These are phyloP conservation scores for Porites australiensis DNA, from an alignment of 64 coral and sea anemone genomes.

Conservation along the genomic window DNA sequence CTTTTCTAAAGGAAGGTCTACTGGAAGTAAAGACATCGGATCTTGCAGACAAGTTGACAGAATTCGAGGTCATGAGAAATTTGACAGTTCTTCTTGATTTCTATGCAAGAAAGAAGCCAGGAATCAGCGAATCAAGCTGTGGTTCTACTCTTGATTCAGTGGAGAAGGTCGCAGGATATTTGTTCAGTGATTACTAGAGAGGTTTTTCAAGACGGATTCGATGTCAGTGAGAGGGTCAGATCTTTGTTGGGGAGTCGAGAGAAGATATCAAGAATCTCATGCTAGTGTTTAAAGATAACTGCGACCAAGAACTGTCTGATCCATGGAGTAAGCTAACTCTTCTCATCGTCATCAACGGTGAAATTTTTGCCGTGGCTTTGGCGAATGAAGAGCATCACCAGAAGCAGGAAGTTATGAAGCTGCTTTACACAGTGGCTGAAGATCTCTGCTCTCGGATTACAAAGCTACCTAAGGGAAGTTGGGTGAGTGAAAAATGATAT, in stretches of 20 bases:
- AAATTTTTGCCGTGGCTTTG: background rate
- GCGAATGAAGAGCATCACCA: background rate
- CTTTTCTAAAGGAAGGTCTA: background rate
- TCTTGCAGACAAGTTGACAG: background rate
- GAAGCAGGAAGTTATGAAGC: background rate
- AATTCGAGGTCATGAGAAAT: background rate
- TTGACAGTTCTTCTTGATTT: background rate
- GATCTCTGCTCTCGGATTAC: background rate
- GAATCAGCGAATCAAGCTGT: too few relatives aligned
- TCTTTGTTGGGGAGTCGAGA: background rate
- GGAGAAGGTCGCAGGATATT: background rate
- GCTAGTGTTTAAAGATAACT: background rate
- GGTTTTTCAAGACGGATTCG: background rate
- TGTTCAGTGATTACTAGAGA: background rate
- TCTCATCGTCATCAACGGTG: background rate
- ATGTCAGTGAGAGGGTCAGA: background rate
- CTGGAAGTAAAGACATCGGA: background rate
- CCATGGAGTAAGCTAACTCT: background rate
- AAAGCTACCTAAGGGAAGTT: background rate
- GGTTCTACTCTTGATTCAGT: too few relatives aligned
- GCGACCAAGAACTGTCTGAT: background rate
- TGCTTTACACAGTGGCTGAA: background rate
- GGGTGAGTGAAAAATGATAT: background rate
- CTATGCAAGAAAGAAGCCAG: background rate
- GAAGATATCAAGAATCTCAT: background rate